phyloP scores from a whole-genome alignment of 2,797 vertebrate species.

The Eulemur rubriventer region DNA sequence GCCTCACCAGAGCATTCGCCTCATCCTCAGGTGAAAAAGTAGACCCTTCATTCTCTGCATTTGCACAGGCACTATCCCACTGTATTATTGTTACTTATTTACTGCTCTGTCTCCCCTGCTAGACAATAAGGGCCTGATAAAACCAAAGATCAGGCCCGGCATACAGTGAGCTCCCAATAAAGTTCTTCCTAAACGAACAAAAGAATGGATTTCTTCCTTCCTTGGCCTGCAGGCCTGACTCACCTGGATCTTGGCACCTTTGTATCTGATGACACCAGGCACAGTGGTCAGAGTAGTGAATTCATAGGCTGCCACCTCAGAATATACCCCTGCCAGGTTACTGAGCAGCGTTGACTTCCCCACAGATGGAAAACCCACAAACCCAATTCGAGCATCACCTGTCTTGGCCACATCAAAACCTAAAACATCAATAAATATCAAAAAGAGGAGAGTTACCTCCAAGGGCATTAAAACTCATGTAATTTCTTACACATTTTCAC shows the following conservation, averaged over 20 bases:
- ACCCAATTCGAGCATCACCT: constrained; percentile 97
- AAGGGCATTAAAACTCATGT: background rate
- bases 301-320: constrained; percentile 98
- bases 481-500: background rate
- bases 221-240: constrained; percentile 3
- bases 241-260: constrained; percentile 99
- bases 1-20: background rate
- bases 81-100: background rate
- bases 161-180: background rate
- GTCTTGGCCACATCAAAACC: constrained; percentile 99
- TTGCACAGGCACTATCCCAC: background rate
- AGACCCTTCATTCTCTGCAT: background rate
- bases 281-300: constrained; percentile 98
- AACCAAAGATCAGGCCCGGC: background rate
- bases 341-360: constrained; percentile 98
- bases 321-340: constrained; percentile 98
- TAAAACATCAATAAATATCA: constrained; percentile 76
- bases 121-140: background rate
- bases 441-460: constrained; percentile 25
- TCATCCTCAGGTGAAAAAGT: background rate
- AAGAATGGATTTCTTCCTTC: background rate
- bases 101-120: background rate
- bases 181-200: background rate
- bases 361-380: constrained; percentile 98
- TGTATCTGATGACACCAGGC: constrained; percentile 98